A percentile compares a stretch with the other conserved stretches of the same genome.
phyloP scores from a whole-genome alignment of 2,113 vertebrate species.

The Salminus brasiliensis region DNA sequence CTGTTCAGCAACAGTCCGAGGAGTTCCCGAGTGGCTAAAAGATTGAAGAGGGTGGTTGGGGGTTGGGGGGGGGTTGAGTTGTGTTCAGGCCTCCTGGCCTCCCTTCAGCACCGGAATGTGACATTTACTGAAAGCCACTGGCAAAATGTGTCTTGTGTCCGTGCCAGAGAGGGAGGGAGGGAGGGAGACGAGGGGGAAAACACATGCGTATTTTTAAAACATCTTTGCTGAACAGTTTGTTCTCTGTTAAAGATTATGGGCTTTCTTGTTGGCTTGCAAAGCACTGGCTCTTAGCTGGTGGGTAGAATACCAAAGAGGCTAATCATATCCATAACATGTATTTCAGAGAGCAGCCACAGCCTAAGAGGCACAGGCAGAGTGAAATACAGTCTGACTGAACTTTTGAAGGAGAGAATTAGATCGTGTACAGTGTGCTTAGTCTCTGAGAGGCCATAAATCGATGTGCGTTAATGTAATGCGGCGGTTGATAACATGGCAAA shows the following conservation, averaged over 20 bases:
- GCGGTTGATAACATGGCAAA: background rate
- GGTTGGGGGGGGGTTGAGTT: background rate
- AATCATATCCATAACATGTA: conserved; percentile 25
- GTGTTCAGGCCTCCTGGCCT: conserved; percentile 3
- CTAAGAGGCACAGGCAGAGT: background rate
- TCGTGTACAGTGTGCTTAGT: background rate
- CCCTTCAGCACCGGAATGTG: conserved; percentile 47
- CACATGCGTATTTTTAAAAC: background rate
- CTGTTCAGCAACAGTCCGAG: background rate
- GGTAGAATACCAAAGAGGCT: conserved; percentile 6
- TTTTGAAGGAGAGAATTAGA: background rate
- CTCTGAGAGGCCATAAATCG: background rate
- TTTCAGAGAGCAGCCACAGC: conserved; percentile 15
- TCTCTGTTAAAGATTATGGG: conserved; percentile 4
- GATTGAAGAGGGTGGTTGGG: background rate
- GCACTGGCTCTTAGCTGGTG: background rate
- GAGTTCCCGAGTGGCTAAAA: background rate
- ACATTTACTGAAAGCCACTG: conserved; percentile 60
- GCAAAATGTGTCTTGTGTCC: conserved; percentile 9
- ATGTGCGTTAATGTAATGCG: background rate
- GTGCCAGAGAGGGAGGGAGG: background rate
- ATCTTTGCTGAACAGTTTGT: conserved; percentile 21
- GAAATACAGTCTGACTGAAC: background rate
- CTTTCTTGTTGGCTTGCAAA: background rate
- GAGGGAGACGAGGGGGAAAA: background rate